phyloP scores from a whole-genome alignment of 2,888 invertebrate genomes.

The Pseudoips prasinana region DNA sequence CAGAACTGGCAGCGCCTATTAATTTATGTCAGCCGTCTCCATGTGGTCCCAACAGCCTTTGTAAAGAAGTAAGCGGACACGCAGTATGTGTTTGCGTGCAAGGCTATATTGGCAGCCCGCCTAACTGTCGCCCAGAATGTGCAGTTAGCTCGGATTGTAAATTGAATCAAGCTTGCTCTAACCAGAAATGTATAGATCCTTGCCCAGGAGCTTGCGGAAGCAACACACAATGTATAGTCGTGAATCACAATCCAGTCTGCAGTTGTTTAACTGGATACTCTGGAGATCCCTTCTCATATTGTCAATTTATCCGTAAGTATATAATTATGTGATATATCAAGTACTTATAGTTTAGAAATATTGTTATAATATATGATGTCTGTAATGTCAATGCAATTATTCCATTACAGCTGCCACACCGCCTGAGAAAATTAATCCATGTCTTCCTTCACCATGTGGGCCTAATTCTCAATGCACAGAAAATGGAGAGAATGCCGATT shows the following conservation, averaged over 20 bases:
- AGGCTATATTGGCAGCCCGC: slow-evolving; percentile 86
- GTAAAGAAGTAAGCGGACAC: slow-evolving; percentile 85
- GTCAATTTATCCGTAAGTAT: slow-evolving; percentile 76
- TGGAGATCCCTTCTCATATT: slow-evolving; percentile 89
- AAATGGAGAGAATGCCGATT: slow-evolving; percentile 82
- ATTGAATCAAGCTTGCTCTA: slow-evolving; percentile 86
- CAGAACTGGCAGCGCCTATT: slow-evolving; percentile 45
- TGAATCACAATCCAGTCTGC: slow-evolving; percentile 86
- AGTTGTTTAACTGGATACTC: slow-evolving; percentile 84
- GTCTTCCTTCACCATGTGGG: slow-evolving; percentile 86
- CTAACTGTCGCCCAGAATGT: slow-evolving; percentile 90
- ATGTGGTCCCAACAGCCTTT: slow-evolving; percentile 89
- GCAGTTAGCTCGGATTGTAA: slow-evolving; percentile 88
- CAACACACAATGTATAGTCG: slow-evolving; percentile 80
- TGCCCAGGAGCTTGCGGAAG: slow-evolving; percentile 88
- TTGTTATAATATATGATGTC: no score
- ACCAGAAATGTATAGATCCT: slow-evolving; percentile 89
- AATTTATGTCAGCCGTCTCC: slow-evolving; percentile 70
- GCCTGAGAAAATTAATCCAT: slow-evolving; percentile 74
- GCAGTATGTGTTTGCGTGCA: slow-evolving; percentile 88
- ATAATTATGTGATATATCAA: not conserved
- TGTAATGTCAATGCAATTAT: no score
- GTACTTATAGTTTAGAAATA: no score
- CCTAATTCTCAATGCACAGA: slow-evolving; percentile 84
- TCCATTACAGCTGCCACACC: slow-evolving; percentile 53